Percentiles rank a stretch among this genome's conserved stretches.
These are phyloP conservation scores for Philereme vetulata DNA, from an alignment of 2,888 invertebrate genomes.

Conservation along the genomic window DNA sequence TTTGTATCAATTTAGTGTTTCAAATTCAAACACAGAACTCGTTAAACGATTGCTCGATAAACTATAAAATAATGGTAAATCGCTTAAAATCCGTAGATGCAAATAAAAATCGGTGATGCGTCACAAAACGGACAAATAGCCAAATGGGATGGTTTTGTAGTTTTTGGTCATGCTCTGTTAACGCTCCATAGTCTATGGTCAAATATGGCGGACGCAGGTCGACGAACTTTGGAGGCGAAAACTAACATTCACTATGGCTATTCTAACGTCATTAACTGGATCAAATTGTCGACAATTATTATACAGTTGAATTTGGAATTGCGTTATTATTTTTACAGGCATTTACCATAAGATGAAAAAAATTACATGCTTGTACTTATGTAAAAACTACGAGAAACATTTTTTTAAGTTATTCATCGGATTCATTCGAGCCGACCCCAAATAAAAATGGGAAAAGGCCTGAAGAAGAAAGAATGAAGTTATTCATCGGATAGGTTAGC, in stretches of 20 bases:
- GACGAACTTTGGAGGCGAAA: slow-evolving; percentile 63
- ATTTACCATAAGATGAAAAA: no score
- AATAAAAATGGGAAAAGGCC: no score
- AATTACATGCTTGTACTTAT: no score
- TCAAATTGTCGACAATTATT: slow-evolving; percentile 38
- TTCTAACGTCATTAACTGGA: slow-evolving; percentile 54
- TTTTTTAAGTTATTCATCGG: no score
- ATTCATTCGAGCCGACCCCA: no score
- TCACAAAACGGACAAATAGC: slow-evolving; percentile 56
- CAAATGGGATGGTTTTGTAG: slow-evolving; percentile 58
- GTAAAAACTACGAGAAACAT: no score
- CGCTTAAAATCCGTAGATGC: slow-evolving; percentile 39
- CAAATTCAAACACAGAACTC: slow-evolving; percentile 3
- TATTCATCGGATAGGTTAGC: no score
- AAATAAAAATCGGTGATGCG: slow-evolving; percentile 61
- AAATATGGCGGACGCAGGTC: slow-evolving; percentile 61
- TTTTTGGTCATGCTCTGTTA: slow-evolving; percentile 72
- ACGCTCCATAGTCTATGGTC: slow-evolving; percentile 65
- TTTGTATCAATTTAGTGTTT: slow-evolving; percentile 4
- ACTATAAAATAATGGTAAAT: slow-evolving; percentile 23
- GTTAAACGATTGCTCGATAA: slow-evolving; percentile 8
- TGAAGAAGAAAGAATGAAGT: no score
- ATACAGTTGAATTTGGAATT: no score
- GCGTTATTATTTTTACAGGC: no score
- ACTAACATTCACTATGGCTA: slow-evolving; percentile 61